Percentiles rank a stretch among this genome's conserved stretches.
These are phyloP conservation scores for Stegodyphus dumicola DNA, from an alignment of 1,140 invertebrate species.

Conservation along the genomic window DNA sequence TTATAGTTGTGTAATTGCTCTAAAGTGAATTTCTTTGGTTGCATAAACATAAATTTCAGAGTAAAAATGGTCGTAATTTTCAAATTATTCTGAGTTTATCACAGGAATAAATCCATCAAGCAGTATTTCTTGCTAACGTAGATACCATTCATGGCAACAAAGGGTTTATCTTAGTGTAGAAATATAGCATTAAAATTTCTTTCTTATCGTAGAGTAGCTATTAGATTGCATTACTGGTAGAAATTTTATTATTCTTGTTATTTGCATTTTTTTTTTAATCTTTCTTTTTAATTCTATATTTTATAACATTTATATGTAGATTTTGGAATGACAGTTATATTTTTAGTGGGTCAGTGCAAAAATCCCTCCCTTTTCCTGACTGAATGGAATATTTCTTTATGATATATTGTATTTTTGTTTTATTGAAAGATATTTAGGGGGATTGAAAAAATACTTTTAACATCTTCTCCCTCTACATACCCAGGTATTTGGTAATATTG, in stretches of 20 bases:
- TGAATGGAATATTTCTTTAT: constrained; percentile 25
- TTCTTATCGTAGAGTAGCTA: constrained; percentile 50
- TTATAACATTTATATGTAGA: constrained; percentile 40
- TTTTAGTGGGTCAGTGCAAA: constrained; percentile 57
- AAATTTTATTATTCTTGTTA: constrained; percentile 35
- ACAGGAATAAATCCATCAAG: too few species aligned
- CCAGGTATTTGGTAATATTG: constrained; percentile 99
- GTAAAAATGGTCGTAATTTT: too few species aligned
- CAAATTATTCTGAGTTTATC: too few species aligned
- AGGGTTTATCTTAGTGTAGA: constrained; percentile 52
- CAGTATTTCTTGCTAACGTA: neutral
- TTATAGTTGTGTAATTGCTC: too few species aligned
- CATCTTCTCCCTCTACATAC: constrained; percentile 58
- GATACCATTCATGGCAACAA: constrained; percentile 53
- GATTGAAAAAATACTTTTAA: constrained; percentile 52
- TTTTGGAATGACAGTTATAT: constrained; percentile 57
- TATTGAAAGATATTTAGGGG: constrained; percentile 38
- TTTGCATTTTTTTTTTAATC: constrained; percentile 38
- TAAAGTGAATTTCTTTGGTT: too few species aligned
- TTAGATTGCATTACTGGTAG: constrained; percentile 53
- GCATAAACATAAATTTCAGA: too few species aligned
- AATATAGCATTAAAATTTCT: constrained; percentile 42
- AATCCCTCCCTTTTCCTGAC: constrained; percentile 28
- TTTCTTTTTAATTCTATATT: constrained; percentile 27
- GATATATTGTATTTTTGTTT: constrained; percentile 27